Evolutionary conservation across 2,113 vertebrate species (phyloP), one percentile per base, ranked within the genome.

Genomic region (Pygoscelis antarcticus): DNA sequence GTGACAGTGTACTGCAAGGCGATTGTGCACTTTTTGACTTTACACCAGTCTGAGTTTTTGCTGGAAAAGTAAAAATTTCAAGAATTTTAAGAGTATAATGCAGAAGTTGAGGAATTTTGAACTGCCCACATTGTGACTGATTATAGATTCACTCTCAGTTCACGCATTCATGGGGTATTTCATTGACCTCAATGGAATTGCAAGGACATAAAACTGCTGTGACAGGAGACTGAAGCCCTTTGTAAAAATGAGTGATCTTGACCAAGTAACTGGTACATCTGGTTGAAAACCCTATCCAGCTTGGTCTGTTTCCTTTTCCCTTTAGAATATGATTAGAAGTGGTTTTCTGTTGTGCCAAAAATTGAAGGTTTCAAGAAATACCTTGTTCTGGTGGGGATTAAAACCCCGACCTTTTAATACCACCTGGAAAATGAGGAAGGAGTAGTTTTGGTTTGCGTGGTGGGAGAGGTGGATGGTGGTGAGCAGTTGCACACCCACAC

Each of bases 11-110:
- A 6, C 69, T 44, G 40, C 58, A 8, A 34, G 78, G 81, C 1
- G 13, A 1, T 0, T 5, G 12, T 6, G 61, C 18, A 0, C 20
- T 29, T 25, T 26, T 5, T 10, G 51, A 12, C 51, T 34, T 27
- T 3, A 22, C 26, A 3, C 6, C 23, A 13, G 16, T 3, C 34
- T 16, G 47, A 10, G 3, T 15, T 58, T 85, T n/a, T 49, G 36
- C 52, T 34, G 62, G n/a, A 13, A 54, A 49, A 76, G 52, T 19
- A n/a, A 1, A 8, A 27, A 44, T 47, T n/a, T 20, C 4, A 40
- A 26, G 74, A 25, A 4, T 64, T 30, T 55, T n/a, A 26, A 5
- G 71, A 54, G 16, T 12, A 1, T 11, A 46, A 16, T 11, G 64
- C 42, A 9, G 42, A 6, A 0, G 1, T 6, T 83, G 72, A 72